phyloP scores from a whole-genome alignment of 2,888 invertebrate species.

The Polyploca ridens region DNA sequence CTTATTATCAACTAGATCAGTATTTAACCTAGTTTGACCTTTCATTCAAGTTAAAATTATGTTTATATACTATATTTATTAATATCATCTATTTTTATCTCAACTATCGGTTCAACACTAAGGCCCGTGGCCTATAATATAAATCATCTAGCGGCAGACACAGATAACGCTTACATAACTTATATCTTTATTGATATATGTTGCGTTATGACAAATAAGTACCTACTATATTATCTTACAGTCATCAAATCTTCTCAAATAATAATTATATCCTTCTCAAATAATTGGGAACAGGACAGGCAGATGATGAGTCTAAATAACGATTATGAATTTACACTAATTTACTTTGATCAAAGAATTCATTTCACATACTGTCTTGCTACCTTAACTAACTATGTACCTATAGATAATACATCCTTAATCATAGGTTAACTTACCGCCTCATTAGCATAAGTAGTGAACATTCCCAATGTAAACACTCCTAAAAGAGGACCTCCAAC shows the following conservation, averaged over 20 bases:
- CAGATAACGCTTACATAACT: neutral
- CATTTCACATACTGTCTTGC: too few relatives aligned
- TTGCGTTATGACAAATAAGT: too few relatives aligned
- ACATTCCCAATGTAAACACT: conserved; percentile 94
- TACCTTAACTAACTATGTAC: too few relatives aligned
- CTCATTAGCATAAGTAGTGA: conserved; percentile 89
- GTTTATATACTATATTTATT: neutral
- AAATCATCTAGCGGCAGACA: neutral
- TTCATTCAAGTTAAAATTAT: neutral
- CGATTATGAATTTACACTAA: too few relatives aligned
- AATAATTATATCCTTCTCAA: too few relatives aligned
- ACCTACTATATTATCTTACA: too few relatives aligned
- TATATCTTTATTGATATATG: neutral
- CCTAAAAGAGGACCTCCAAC: conserved; percentile 95
- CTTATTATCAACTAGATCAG: neutral
- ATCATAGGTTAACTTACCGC: conserved; percentile 68
- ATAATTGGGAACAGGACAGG: too few relatives aligned
- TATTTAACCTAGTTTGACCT: neutral
- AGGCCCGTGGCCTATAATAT: conserved; percentile 4
- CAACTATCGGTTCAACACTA: neutral
- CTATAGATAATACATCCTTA: too few relatives aligned
- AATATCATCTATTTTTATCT: neutral
- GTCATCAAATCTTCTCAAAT: too few relatives aligned
- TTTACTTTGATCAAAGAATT: too few relatives aligned
- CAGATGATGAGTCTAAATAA: too few relatives aligned